phyloP scores from a whole-genome alignment of 2,888 invertebrate genomes.

The Ptychoptera contaminata region DNA sequence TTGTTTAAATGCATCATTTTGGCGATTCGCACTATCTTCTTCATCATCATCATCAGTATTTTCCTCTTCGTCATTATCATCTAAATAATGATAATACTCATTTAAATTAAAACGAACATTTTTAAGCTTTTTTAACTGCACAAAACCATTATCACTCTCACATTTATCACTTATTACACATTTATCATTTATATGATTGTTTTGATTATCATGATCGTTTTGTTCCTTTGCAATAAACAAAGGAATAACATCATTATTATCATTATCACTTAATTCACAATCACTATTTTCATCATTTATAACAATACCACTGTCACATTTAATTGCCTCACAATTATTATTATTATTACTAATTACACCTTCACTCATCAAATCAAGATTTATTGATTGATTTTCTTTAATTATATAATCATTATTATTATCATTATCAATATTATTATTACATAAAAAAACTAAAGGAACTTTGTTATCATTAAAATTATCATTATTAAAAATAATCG shows the following conservation, averaged over 20 bases:
- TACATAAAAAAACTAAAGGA: constrained; percentile 1
- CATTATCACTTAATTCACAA: neutral
- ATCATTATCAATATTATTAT: constrained; percentile 1
- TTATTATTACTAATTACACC: no score
- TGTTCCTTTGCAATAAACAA: neutral
- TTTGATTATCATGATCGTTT: no score
- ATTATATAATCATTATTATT: neutral
- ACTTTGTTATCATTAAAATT: neutral
- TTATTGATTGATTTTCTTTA: neutral
- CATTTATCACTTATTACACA: neutral
- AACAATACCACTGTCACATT: neutral
- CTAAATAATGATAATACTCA: neutral
- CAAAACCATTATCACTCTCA: neutral
- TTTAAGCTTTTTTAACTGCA: neutral
- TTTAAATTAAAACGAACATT: neutral
- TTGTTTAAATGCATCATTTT: neutral
- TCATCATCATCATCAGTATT: neutral
- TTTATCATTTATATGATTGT: no score
- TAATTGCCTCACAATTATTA: no score
- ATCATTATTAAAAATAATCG: neutral
- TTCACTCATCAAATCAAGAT: neutral
- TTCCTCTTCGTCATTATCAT: neutral
- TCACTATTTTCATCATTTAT: neutral
- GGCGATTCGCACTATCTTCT: neutral
- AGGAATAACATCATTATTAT: neutral